A percentile compares a stretch with the other conserved stretches of the same genome.
phyloP scores from a whole-genome alignment of 2,888 invertebrate genomes.

The Bugulina stolonifera region DNA sequence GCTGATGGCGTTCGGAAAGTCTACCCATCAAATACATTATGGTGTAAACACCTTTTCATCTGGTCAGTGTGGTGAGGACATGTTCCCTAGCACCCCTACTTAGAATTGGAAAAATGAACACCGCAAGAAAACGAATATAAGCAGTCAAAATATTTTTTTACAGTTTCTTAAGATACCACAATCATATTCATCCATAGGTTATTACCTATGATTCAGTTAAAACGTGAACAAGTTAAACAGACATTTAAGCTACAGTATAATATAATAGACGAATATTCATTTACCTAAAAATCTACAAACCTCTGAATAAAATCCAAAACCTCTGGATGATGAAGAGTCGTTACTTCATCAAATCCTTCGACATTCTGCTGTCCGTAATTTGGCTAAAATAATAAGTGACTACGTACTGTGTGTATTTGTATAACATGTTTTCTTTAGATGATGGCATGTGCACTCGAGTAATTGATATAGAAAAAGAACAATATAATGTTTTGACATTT shows the following conservation, averaged over 20 bases:
- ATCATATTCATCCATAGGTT: neutral
- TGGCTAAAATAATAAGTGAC: conserved; percentile 4
- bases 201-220: neutral
- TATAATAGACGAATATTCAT: too few relatives aligned
- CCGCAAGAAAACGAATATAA: neutral
- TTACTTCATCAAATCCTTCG: neutral
- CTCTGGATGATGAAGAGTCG: neutral
- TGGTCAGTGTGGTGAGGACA: too few relatives aligned
- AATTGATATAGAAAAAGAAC: neutral
- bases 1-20: too few relatives aligned
- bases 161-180: neutral
- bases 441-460: too few relatives aligned
- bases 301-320: neutral
- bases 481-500: neutral
- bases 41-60: too few relatives aligned
- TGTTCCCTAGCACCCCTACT: too few relatives aligned
- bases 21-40: too few relatives aligned
- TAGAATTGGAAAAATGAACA: neutral
- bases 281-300: too few relatives aligned
- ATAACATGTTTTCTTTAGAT: too few relatives aligned
- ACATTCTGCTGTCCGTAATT: too few relatives aligned
- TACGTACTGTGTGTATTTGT: neutral
- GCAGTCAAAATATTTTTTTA: neutral
- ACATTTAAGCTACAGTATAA: too few relatives aligned
- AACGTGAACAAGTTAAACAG: neutral